Base-by-base conservation (phyloP, 2,888 invertebrate species). In the Cryptus armator region DNA sequence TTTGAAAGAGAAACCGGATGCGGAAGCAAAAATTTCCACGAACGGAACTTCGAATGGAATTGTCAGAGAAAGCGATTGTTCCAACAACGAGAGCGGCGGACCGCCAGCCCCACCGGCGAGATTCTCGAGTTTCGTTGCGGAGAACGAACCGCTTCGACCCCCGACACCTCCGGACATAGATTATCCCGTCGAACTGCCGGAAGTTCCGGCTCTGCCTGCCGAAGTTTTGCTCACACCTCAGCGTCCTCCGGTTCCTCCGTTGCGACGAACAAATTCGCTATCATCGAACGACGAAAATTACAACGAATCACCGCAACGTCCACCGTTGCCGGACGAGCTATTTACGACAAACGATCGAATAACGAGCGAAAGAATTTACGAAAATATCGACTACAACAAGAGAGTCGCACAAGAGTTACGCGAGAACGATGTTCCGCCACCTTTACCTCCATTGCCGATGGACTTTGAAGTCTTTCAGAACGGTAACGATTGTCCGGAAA, bases 91-190 rank as follows among this genome's bases (percentile, higher is more conserved):
- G 43, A 7, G n/a, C 4, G 74, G n/a, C 4, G 74, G 19, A 48
- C 84, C 83, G 24, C 86, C 86, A 19, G 76, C 67, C 2, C 89
- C 88, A 19, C 89, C 89, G 0, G 87, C 56, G 67, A 86, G 90
- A 62, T 88, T 87, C 48, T 87, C 87, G n/a, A 90, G 89, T 84
- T 86, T 89, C 64, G 83, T 81, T 76, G 84, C 79, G 70, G 88
- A 89, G 37, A 72, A 76, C n/a, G 89, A 90, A 84, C 74, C 86
- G 32, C 83, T 48, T 24, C 85, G 88, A 83, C 86, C 88, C 14
- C 86, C 87, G n/a, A 87, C 87, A 72, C 88, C 87, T 59, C 87
- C 89, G 24, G 86, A 88, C 82, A 84, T 89, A 83, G 89, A 90
- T 86, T 89, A 86, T 56, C 86, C 87, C 14, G 75, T 80, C 12